Percentiles rank a stretch among this genome's conserved stretches.
Evolutionary conservation across 2,797 vertebrate species (phyloP).

Genomic region (Rhynchonycteris naso): DNA sequence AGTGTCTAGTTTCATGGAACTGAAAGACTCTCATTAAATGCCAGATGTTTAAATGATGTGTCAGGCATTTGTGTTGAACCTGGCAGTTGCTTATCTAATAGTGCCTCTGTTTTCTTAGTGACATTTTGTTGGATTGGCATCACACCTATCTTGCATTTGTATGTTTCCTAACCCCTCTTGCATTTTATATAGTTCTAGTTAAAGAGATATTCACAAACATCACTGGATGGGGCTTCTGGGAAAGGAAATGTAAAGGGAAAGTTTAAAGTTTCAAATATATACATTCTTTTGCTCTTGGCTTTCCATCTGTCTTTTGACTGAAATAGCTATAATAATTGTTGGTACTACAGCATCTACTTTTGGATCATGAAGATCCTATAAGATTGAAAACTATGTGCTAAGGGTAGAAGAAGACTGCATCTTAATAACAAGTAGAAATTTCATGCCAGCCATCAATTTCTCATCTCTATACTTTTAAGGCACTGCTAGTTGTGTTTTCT

Average conservation of each 20-base stretch:
- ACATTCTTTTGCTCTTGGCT: not conserved
- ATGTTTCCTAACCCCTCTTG: not conserved
- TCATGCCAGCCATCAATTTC: not conserved
- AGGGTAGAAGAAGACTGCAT: not conserved
- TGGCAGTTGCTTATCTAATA: not conserved
- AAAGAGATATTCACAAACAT: not conserved
- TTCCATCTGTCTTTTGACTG: not conserved
- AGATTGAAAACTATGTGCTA: not conserved
- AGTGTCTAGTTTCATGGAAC: not conserved
- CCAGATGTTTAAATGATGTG: not conserved
- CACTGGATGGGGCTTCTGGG: not conserved
- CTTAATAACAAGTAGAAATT: not conserved
- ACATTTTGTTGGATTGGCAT: not conserved
- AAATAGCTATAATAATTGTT: not conserved
- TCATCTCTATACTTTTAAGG: not conserved
- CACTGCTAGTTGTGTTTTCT: not conserved
- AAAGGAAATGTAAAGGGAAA: not conserved
- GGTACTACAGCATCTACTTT: not conserved
- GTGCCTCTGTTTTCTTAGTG: not conserved
- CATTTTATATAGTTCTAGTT: not conserved
- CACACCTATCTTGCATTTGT: not conserved
- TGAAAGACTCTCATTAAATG: not conserved
- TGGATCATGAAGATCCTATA: not conserved
- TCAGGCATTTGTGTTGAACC: not conserved
- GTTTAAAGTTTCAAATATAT: not conserved